Evolutionary conservation across 2,888 invertebrate genomes (phyloP).

Genomic region (Chrysotoxum bicinctum): DNA sequence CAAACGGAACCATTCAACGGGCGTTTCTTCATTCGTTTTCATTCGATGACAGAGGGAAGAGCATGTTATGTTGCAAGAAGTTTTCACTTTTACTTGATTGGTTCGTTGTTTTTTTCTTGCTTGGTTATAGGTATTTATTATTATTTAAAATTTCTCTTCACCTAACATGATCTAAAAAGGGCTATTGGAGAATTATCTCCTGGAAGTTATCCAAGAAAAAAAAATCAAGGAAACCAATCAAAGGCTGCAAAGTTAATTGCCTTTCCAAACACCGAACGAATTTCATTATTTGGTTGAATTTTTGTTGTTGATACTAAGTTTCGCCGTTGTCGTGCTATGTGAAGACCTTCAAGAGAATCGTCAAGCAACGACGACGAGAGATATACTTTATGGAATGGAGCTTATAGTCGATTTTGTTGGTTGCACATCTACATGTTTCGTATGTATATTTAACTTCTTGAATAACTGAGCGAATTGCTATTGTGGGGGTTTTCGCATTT

Average conservation of each 20-base stretch:
- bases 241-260: constrained; percentile 40
- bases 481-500: constrained; percentile 38
- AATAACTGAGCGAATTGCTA: constrained; percentile 1
- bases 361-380: background rate
- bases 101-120: background rate
- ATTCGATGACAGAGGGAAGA: constrained; percentile 20
- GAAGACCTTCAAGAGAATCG: constrained; percentile 61
- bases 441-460: background rate
- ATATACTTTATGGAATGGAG: background rate
- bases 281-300: background rate
- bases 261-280: constrained; percentile 16
- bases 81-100: constrained; percentile 68
- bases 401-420: background rate
- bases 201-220: constrained; percentile 46
- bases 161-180: background rate
- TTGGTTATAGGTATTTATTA: constrained; percentile 31
- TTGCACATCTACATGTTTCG: background rate
- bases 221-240: constrained; percentile 40
- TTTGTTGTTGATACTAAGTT: background rate
- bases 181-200: background rate
- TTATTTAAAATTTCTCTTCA: constrained; percentile 10
- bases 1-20: background rate
- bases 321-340: background rate
- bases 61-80: constrained; percentile 40
- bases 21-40: background rate